Base-by-base conservation (phyloP, 2,113 vertebrate species). In the Myotis yumanensis region DNA sequence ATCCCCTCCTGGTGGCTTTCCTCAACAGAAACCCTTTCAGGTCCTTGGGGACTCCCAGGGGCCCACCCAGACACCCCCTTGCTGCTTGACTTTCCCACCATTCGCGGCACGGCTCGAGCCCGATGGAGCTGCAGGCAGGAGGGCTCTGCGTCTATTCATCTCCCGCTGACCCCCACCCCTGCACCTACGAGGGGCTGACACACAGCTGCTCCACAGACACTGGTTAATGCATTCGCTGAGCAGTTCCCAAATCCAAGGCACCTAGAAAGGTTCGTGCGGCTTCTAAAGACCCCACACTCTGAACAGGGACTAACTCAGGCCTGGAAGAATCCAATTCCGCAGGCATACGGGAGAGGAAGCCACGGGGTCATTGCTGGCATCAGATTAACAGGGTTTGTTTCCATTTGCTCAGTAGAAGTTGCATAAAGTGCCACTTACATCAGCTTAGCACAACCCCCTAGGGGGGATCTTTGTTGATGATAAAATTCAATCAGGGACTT, bases 301-400 rank as follows among this genome's bases (percentile, higher is more conserved):
- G 52, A 72, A 86, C 71, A 1, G 32, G 40, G 25, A 69, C 43
- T 25, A 62, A 57, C 43, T 40, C 22, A 32, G 92, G 73, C 66
- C 87, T 81, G 18, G 32, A 96, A 95, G 92, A 76, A 94, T 95
- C 93, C 81, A 94, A 75, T 71, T 88, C 25, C 57, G 52, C 80
- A 28, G 62, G 89, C 97, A 97, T 96, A 69, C 96, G 98, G 97
- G 98, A 98, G 97, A 98, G 94, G 95, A 95, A 40, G 97, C 97
- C 71, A 18, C 11, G 48, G 0, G 6, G 32, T 90, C 90, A 84
- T 46, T 96, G 93, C 76, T 69, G 32, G 57, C 51, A 73, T 89
- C 96, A 94, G 72, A 94, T 96, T 93, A 94, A 94, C 82, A 76
- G 90, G 97, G 95, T 32, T 0, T 91, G 16, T 95, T 96, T 97